Conservation (phyloP, 2,888 invertebrate genomes). For the Cheilosia soror region DNA sequence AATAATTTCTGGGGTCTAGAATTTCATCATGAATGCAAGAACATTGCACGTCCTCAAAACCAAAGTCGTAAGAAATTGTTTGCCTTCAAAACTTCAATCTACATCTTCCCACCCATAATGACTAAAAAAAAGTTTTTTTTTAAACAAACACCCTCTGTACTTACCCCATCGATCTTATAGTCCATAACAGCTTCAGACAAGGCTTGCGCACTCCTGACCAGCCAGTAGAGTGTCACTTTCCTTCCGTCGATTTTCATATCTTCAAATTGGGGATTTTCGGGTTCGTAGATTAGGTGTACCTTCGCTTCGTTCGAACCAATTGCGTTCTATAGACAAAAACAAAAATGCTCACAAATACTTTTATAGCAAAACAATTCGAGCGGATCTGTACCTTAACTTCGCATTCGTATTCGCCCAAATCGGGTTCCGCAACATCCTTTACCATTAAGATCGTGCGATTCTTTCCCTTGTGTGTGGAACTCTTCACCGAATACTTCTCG, state of each 20-base stretch:
- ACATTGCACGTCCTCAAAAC: too few relatives aligned
- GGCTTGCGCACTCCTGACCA: conserved; percentile 81
- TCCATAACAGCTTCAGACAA: conserved; percentile 82
- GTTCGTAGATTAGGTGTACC: conserved; percentile 79
- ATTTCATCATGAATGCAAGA: too few relatives aligned
- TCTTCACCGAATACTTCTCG: conserved; percentile 83
- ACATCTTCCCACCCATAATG: too few relatives aligned
- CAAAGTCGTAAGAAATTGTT: too few relatives aligned
- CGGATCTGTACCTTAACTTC: conserved; percentile 83
- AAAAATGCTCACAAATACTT: background rate
- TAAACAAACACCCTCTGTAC: conserved; percentile 29
- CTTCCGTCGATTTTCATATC: conserved; percentile 78
- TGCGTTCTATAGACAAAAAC: conserved; percentile 76
- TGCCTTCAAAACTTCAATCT: too few relatives aligned
- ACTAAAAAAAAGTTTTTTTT: too few relatives aligned
- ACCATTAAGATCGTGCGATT: conserved; percentile 87
- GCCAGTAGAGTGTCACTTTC: conserved; percentile 80
- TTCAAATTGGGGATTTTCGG: conserved; percentile 82
- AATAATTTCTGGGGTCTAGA: too few relatives aligned
- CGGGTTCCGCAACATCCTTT: conserved; percentile 86
- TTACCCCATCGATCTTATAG: conserved; percentile 81
- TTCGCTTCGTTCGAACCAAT: conserved; percentile 79
- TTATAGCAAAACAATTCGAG: too few relatives aligned
- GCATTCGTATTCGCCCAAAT: conserved; percentile 92
- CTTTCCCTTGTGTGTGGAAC: conserved; percentile 80